Base-by-base conservation (phyloP, 2,797 vertebrate species). In the Anabas testudineus region DNA sequence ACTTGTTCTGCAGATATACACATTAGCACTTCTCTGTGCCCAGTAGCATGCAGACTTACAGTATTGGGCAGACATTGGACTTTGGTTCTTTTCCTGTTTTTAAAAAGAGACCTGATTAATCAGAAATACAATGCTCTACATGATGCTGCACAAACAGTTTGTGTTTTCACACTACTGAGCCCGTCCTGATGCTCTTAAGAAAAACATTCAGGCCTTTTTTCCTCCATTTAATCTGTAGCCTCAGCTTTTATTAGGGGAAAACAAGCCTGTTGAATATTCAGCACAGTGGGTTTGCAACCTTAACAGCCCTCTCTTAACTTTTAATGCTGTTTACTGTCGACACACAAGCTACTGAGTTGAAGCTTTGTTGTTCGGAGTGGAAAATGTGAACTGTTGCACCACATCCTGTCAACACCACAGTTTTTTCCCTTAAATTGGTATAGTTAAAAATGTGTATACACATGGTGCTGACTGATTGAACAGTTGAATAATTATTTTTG, bases 221-320 rank as follows among this genome's bases (percentile, higher is more conserved):
- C 78, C 68, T 71, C 66, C 83, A 85, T 88, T 88, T 87, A 86
- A 78, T 28, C 56, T 30, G 26, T 7, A 48, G 39, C 52, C 34
- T 56, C 54, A 22, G 53, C 10, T 85, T 87, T 92, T 89, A 88
- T 84, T 67, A 67, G 84, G 62, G 81, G 80, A 81, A 86, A 88
- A 76, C 67, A 26, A 51, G 34, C 64, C 71, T 63, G 67, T 47
- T 90, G 76, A 90, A 88, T 90, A 87, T 88, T 87, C 79, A 90
- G 39, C 65, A 0, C 75, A 54, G 76, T 19, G 4, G 58, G 58
- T 75, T 51, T 62, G 51, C 34, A 73, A 13, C 62, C 51, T 68
- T 83, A 58, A 80, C 56, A 9, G 72, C 63, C 59, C 45, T 42
- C 57, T 55, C 21, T 0, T n/a, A 46, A 64, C 51, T 60, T 53